A percentile compares a stretch with the other conserved stretches of the same genome.
These are phyloP conservation scores for Ophthalmotilapia sp. DNA, from an alignment of 2,113 vertebrate species.

Conservation along the genomic window DNA sequence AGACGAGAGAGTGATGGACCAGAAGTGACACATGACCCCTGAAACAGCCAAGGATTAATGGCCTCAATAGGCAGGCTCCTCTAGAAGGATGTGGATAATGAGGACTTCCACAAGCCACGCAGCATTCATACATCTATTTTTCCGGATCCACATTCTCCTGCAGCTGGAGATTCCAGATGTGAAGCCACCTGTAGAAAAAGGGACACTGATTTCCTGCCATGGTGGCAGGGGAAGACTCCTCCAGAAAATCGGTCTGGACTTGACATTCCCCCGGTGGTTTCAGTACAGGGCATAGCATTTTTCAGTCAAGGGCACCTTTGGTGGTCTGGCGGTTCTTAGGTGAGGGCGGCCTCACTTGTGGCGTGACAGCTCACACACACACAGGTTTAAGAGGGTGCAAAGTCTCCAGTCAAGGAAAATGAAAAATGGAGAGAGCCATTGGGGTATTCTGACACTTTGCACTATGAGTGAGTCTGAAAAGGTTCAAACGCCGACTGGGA, in stretches of 20 bases:
- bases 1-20: conserved; percentile 42
- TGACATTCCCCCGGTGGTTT: neutral
- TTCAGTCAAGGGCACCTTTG: conserved; percentile 43
- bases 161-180: conserved; percentile 65
- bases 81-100: conserved; percentile 48
- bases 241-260: neutral
- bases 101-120: conserved; percentile 52
- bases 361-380: conserved; percentile 39
- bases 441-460: conserved; percentile 36
- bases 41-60: conserved; percentile 57
- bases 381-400: conserved; percentile 28
- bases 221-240: neutral
- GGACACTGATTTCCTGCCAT: conserved; percentile 17
- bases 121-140: conserved; percentile 48
- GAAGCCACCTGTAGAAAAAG: conserved; percentile 34
- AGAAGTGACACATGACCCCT: conserved; percentile 56
- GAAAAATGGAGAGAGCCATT: conserved; percentile 30
- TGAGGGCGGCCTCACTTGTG: conserved; percentile 1
- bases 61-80: conserved; percentile 34
- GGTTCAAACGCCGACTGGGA: conserved; percentile 36
- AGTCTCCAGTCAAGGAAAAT: conserved; percentile 42
- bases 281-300: neutral
- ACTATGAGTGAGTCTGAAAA: conserved; percentile 30
- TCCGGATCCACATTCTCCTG: neutral
- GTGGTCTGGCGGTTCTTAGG: conserved; percentile 46